These are phyloP conservation scores for Molorchus minor DNA, from an alignment of 2,888 invertebrate species.

Conservation along the genomic window DNA sequence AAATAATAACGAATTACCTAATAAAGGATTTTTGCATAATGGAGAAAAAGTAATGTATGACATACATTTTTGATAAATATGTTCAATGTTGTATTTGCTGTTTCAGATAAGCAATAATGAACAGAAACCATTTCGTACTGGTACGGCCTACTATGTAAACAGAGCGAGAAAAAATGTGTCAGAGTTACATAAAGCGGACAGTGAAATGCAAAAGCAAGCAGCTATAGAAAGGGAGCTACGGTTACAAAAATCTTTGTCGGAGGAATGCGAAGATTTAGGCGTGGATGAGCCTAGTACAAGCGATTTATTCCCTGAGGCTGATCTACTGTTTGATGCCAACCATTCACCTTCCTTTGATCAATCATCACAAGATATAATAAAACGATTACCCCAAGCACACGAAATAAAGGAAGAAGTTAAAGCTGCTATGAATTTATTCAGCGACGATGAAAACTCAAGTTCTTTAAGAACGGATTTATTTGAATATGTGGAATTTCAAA, in stretches of 20 bases:
- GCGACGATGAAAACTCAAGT: conserved; percentile 56
- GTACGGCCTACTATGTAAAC: conserved; percentile 54
- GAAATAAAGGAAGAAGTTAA: conserved; percentile 53
- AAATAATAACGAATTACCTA: conserved; percentile 49
- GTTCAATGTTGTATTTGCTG: background rate
- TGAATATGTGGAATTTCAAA: conserved; percentile 59
- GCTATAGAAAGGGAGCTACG: conserved; percentile 67
- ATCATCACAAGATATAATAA: conserved; percentile 62
- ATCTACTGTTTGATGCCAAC: conserved; percentile 75
- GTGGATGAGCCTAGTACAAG: conserved; percentile 84
- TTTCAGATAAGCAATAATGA: conserved; percentile 48
- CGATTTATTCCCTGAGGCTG: conserved; percentile 81
- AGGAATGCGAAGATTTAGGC: conserved; percentile 81
- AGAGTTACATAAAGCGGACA: conserved; percentile 51
- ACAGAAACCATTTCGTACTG: conserved; percentile 52
- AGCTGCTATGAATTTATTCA: conserved; percentile 58
- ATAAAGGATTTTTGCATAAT: conserved; percentile 58
- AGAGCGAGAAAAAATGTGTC: conserved; percentile 54
- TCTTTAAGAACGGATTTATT: conserved; percentile 59
- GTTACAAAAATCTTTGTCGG: conserved; percentile 76
- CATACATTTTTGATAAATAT: conserved; percentile 1
- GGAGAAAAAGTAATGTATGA: conserved; percentile 56
- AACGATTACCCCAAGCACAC: conserved; percentile 31
- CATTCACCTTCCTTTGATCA: conserved; percentile 75
- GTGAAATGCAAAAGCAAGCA: conserved; percentile 63